Conservation (phyloP, 1,140 invertebrate genomes). For the Hyles euphorbiae region DNA sequence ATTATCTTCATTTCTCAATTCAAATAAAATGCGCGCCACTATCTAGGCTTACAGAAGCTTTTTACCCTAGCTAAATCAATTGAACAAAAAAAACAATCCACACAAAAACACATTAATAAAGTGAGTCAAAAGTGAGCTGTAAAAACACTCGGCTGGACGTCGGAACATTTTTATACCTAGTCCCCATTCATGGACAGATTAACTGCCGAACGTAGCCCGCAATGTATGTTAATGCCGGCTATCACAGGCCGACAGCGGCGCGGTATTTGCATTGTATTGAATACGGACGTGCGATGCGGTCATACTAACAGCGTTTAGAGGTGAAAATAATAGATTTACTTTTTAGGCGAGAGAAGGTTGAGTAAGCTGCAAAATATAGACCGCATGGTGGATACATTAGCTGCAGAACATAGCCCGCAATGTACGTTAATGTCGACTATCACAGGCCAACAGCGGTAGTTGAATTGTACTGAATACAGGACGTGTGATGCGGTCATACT, state of each 20-base stretch:
- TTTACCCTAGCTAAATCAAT: too few species aligned
- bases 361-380: too few species aligned
- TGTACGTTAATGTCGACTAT: conserved; percentile 38
- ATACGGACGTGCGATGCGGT: conserved; percentile 13
- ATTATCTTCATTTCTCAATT: too few species aligned
- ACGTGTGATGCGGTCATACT: conserved; percentile 8
- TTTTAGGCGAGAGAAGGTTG: too few species aligned
- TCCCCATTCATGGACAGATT: conserved; percentile 28
- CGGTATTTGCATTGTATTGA: conserved; percentile 40
- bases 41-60: too few species aligned
- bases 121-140: conserved; percentile 7
- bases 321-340: too few species aligned
- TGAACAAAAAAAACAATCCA: not conserved
- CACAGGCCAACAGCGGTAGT: conserved; percentile 31
- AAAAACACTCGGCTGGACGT: conserved; percentile 9
- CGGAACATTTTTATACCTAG: conserved; percentile 23
- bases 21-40: too few species aligned
- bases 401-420: conserved; percentile 18
- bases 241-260: conserved; percentile 29
- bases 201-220: conserved; percentile 21
- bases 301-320: conserved; percentile 12
- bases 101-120: not conserved
- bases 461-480: conserved; percentile 36
- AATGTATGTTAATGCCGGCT: conserved; percentile 37
- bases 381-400: conserved; percentile 22